phyloP scores from a whole-genome alignment of 1,140 invertebrate species.

The Drosophila melanica region DNA sequence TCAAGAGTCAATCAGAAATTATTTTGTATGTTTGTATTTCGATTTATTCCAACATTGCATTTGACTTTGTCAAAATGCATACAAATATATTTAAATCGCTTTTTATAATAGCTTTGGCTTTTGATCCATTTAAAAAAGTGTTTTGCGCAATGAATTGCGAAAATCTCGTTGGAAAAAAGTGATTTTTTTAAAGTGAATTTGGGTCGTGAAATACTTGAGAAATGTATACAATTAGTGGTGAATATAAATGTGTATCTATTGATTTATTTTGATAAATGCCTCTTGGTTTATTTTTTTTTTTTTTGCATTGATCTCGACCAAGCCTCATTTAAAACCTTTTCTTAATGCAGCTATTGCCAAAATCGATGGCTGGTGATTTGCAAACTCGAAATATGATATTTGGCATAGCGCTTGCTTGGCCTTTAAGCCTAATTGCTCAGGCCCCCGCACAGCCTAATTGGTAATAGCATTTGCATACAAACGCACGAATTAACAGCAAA shows the following conservation, averaged over 20 bases:
- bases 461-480: conserved; percentile 68
- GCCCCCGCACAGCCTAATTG: conserved; percentile 33
- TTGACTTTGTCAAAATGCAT: neutral
- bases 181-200: conserved; percentile 32
- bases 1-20: neutral
- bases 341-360: conserved; percentile 45
- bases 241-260: conserved; percentile 14
- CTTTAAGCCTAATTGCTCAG: conserved; percentile 39
- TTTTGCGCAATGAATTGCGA: conserved; percentile 17
- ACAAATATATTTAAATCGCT: neutral
- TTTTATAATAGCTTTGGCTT: neutral
- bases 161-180: conserved; percentile 3
- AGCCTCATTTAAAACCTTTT: conserved; percentile 51
- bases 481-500: conserved; percentile 66
- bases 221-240: conserved; percentile 39
- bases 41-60: neutral
- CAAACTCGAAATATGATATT: conserved; percentile 48
- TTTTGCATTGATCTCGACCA: conserved; percentile 49
- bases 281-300: conserved; percentile 31
- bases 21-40: neutral
- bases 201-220: conserved; percentile 48
- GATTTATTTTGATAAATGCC: conserved; percentile 41
- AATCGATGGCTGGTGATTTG: conserved; percentile 51
- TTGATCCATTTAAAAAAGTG: neutral
- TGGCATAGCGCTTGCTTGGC: conserved; percentile 2